phyloP scores from a whole-genome alignment of 2,797 vertebrate genomes.

The Merluccius polli region DNA sequence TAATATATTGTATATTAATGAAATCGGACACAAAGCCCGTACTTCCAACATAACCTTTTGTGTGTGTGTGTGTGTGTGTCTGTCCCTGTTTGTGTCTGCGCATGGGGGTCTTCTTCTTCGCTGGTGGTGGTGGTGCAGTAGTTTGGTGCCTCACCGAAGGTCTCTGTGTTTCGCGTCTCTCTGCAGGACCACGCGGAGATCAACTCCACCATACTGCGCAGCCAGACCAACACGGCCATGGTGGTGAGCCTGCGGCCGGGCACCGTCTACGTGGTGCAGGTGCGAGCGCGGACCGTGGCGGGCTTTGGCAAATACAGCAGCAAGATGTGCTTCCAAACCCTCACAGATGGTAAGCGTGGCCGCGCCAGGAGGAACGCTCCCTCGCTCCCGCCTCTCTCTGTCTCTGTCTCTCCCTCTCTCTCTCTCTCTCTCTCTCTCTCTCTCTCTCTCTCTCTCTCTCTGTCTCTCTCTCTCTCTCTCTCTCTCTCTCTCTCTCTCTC shows the following conservation, averaged over 20 bases:
- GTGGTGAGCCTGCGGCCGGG: constrained; percentile 87
- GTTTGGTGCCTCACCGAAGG: background rate
- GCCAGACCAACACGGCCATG: constrained; percentile 90
- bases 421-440: too few relatives aligned
- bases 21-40: too few relatives aligned
- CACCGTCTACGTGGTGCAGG: constrained; percentile 94
- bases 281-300: constrained; percentile 90
- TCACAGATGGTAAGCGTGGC: constrained; percentile 88
- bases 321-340: constrained; percentile 99
- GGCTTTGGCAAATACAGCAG: constrained; percentile 98
- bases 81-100: too few relatives aligned
- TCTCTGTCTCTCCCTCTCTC: constrained; percentile 7
- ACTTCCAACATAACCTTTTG: too few relatives aligned
- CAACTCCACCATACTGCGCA: constrained; percentile 91
- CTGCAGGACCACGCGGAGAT: constrained; percentile 90
- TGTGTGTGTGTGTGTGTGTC: too few relatives aligned
- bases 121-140: too few relatives aligned
- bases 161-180: background rate
- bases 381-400: constrained; percentile 28
- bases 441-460: too few relatives aligned
- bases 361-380: constrained; percentile 50
- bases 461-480: too few relatives aligned
- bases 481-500: too few relatives aligned
- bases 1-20: too few relatives aligned
- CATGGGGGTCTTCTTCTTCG: too few relatives aligned